These are phyloP conservation scores for Chloroclystis v-ata DNA, from an alignment of 2,888 invertebrate species.

Conservation along the genomic window DNA sequence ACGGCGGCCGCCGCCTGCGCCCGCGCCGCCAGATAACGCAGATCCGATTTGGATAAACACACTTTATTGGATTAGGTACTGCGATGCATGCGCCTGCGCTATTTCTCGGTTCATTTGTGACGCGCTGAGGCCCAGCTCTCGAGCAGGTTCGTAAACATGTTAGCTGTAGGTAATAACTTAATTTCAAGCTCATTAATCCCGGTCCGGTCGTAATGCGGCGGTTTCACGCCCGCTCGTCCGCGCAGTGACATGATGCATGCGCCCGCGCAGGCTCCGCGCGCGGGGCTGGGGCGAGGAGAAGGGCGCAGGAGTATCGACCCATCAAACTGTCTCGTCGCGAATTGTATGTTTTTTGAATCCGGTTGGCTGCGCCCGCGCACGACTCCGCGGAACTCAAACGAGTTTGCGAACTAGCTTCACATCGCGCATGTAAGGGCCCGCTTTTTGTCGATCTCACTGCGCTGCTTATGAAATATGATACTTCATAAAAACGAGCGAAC, in stretches of 20 bases:
- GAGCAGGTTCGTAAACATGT: background rate
- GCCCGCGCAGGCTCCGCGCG: background rate
- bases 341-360: slow-evolving; percentile 24
- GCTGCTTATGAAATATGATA: too few species aligned
- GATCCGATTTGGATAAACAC: slow-evolving; percentile 9
- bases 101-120: background rate
- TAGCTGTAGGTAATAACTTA: background rate
- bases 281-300: background rate
- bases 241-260: background rate
- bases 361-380: slow-evolving; percentile 9
- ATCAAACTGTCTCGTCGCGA: slow-evolving; percentile 23
- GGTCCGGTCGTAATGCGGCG: background rate
- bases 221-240: slow-evolving; percentile 4
- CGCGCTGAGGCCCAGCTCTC: background rate
- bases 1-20: background rate
- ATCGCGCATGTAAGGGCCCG: background rate
- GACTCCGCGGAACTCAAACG: background rate
- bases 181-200: slow-evolving; percentile 4
- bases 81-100: background rate
- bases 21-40: background rate
- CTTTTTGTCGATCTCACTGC: background rate
- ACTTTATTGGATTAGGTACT: slow-evolving; percentile 10
- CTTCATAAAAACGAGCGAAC: too few species aligned
- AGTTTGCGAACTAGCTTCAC: background rate
- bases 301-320: slow-evolving; percentile 6